Base-by-base conservation (phyloP, 2,797 vertebrate genomes). In the Sebastes itinus region DNA sequence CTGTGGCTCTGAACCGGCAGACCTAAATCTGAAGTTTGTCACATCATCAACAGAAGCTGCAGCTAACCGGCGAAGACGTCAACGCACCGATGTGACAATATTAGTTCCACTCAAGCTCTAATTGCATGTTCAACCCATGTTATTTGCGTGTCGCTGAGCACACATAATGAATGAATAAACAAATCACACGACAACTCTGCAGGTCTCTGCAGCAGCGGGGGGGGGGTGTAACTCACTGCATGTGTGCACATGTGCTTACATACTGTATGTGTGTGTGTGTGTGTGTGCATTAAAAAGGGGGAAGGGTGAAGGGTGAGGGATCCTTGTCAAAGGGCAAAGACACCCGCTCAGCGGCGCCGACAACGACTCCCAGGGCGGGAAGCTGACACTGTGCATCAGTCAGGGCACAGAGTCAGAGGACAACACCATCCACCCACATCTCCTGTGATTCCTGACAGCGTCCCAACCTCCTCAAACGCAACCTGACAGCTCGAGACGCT, bases 321-420 rank as follows among this genome's bases (percentile, higher is more conserved):
- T 76, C 64, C 16, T 86, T 72, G 77, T 88, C 70, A 92, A 86
- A 92, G 89, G 86, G 77, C 89, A 92, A 88, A 88, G 75, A 86
- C 46, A 54, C 73, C 78, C 77, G 42, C 75, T 77, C 74, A 72
- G 73, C 5, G 2, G 11, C 4, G 63, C 74, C 23, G 0, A 5
- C 7, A 73, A 27, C 55, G 3, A 46, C 23, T 33, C 90, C 75
- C 55, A 1, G 30, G 77, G 90, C 76, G 13, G 49, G 18, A 64
- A 77, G 75, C 82, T 87, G 92, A 89, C 90, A 92, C 62, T 64
- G 75, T 54, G 63, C 80, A 89, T 90, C 88, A 84, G 87, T 90
- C 89, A 84, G 79, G 49, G 32, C 0, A 2, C 16, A 35, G 35
- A 35, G 35, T 35, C 35, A 12, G 63, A 81, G 76, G 81, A 80